Base-by-base conservation (phyloP, 1,140 invertebrate species). In the Nasonia giraulti region DNA sequence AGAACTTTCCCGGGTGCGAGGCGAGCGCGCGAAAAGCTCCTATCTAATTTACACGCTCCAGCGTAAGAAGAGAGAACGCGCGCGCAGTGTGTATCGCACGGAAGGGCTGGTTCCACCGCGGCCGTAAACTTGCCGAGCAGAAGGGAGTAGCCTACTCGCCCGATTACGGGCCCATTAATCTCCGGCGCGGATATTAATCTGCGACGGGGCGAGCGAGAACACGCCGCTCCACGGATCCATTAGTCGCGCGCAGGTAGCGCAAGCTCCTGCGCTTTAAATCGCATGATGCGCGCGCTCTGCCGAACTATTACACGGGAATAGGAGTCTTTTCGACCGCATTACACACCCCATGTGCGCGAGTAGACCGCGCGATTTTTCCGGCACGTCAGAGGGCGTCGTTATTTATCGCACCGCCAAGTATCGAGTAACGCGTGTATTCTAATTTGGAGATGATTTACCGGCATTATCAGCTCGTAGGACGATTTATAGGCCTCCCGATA, bases 101-200 rank as follows among this genome's bases (percentile, higher is more conserved):
- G n/a, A 68, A 68, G 66, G 23, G 20, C 17, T 23, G n/a, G 27
- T 20, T n/a, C 40, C 74, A 47, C 50, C 50, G 23, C 50, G 40
- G 71, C 71, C 74, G 44, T 20, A 37, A 33, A 74, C 33, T 74
- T 31, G 31, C 2, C 12, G 71, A 74, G 6, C 31, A 74, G 12
- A 37, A 20, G 27, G 12, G 8, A 17, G 33, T 31, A 31, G n/a
- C 8, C 23, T n/a, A 2, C 10, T 74, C 71, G 71, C 31, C 71
- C 71, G 71, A 74, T 74, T 20, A 74, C 71, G 71, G 71, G 31
- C 17, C 74, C 74, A 76, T 76, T 76, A 76, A 76, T 76, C 74
- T 47, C 17, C 17, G 17, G 20, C 74, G 37, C 74, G 74, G 40
- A 76, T 76, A 76, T 76, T 76, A 76, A 76, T 76, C 74, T 76